Percentiles rank a stretch among this genome's conserved stretches.
phyloP scores from a whole-genome alignment of 1,140 invertebrate genomes.

The Scylla paramamosain region DNA sequence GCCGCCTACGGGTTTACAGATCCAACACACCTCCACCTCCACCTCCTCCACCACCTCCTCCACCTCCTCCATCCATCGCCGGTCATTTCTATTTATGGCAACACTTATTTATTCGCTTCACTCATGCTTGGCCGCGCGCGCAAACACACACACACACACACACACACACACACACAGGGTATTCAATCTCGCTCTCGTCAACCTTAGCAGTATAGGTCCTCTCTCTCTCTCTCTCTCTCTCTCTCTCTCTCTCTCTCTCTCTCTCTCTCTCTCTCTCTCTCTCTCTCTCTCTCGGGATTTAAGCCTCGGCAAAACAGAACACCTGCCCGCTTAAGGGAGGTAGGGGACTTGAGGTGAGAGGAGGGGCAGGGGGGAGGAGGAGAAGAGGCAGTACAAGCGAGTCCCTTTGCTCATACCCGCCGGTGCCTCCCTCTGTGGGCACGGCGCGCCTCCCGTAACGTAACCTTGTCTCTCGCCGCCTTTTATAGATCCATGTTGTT shows the following conservation, averaged over 20 bases:
- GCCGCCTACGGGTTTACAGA: no score
- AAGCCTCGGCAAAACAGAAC: neutral
- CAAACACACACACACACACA: neutral
- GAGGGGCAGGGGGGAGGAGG: neutral
- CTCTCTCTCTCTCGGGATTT: neutral
- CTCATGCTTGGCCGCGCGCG: neutral
- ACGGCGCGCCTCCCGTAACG: neutral
- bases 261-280: neutral
- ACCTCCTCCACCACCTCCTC: no score
- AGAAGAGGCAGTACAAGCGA: neutral
- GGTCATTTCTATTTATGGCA: conserved; percentile 12
- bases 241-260: conserved; percentile 20
- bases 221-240: neutral
- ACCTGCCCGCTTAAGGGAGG: neutral
- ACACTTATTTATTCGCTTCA: neutral
- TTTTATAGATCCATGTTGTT: neutral
- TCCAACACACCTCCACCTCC: neutral
- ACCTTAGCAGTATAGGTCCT: neutral
- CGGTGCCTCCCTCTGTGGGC: no score
- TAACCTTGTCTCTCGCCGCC: neutral
- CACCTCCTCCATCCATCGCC: no score
- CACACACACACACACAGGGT: neutral
- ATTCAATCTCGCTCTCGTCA: neutral
- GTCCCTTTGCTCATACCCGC: no score
- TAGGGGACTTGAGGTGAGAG: neutral